Conservation (phyloP, 2,888 invertebrate species). For the Calameuta pallipes region DNA sequence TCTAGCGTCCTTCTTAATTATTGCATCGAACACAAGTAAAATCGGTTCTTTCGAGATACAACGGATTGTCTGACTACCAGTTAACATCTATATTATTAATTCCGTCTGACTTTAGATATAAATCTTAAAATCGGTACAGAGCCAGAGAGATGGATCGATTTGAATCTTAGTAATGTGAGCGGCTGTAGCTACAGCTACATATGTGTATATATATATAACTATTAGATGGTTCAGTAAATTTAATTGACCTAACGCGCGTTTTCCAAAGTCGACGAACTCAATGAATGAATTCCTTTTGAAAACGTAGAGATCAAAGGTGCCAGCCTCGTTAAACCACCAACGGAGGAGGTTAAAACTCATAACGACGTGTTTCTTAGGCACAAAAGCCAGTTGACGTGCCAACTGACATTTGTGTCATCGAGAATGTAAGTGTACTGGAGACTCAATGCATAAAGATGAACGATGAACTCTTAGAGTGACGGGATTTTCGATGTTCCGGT, state of each 20-base stretch:
- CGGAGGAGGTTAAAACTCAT: conserved; percentile 1
- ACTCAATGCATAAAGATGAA: not conserved
- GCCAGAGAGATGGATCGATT: not conserved
- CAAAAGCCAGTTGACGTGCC: not conserved
- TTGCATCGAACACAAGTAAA: not conserved
- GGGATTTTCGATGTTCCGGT: not conserved
- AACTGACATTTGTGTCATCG: conserved; percentile 5
- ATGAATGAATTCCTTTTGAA: not conserved
- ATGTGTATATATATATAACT: too few species aligned
- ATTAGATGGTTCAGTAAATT: not conserved
- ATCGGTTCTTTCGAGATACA: not conserved
- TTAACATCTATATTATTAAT: not conserved
- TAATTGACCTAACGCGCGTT: not conserved
- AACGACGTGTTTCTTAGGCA: not conserved
- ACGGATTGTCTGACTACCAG: not conserved
- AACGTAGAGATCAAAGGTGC: not conserved
- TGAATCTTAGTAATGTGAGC: not conserved
- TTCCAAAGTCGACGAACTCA: not conserved
- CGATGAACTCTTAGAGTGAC: not conserved
- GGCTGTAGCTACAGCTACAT: not conserved
- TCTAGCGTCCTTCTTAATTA: conserved; percentile 19
- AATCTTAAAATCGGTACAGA: not conserved
- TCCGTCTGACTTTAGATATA: not conserved
- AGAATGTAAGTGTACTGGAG: not conserved
- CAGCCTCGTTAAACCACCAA: not conserved